These are phyloP conservation scores for Liodrosophila aerea DNA, from an alignment of 2,888 invertebrate genomes.

Conservation along the genomic window DNA sequence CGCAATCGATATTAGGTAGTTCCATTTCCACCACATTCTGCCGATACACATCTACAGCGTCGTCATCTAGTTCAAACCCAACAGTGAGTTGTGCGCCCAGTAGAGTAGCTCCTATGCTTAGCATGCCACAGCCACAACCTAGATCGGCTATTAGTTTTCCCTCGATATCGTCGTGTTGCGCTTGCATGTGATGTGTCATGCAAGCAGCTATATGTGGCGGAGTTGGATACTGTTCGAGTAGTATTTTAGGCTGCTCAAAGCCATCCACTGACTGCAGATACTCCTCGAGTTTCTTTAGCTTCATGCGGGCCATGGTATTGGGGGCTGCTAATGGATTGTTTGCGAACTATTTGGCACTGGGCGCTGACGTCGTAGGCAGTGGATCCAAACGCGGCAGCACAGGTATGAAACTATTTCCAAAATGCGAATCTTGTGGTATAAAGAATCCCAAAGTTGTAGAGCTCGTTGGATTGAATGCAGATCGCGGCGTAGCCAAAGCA, in stretches of 20 bases:
- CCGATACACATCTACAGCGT: conserved; percentile 88
- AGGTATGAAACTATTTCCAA: conserved; percentile 96
- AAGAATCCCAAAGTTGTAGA: conserved; percentile 94
- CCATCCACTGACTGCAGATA: conserved; percentile 90
- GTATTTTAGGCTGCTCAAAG: conserved; percentile 94
- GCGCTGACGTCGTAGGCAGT: conserved; percentile 57
- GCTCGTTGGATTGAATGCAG: conserved; percentile 81
- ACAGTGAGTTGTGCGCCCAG: conserved; percentile 89
- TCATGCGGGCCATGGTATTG: conserved; percentile 87
- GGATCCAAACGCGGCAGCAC: conserved; percentile 93
- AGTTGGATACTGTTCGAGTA: conserved; percentile 96
- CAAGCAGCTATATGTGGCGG: conserved; percentile 95
- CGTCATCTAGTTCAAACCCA: conserved; percentile 94
- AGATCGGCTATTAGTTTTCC: conserved; percentile 92
- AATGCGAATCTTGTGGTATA: conserved; percentile 95
- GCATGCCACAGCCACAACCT: conserved; percentile 95
- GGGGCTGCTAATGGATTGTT: not conserved
- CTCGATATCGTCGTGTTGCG: conserved; percentile 90
- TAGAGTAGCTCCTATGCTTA: conserved; percentile 91
- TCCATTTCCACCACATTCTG: conserved; percentile 90
- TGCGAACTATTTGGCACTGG: conserved; percentile 33
- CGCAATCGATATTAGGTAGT: conserved; percentile 86
- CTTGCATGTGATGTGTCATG: conserved; percentile 93
- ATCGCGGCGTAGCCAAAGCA: conserved; percentile 65
- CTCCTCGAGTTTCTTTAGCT: conserved; percentile 91